Evolutionary conservation across 23 tunicate genomes (phyloP).

Genomic region (Trididemnum clinides): DNA sequence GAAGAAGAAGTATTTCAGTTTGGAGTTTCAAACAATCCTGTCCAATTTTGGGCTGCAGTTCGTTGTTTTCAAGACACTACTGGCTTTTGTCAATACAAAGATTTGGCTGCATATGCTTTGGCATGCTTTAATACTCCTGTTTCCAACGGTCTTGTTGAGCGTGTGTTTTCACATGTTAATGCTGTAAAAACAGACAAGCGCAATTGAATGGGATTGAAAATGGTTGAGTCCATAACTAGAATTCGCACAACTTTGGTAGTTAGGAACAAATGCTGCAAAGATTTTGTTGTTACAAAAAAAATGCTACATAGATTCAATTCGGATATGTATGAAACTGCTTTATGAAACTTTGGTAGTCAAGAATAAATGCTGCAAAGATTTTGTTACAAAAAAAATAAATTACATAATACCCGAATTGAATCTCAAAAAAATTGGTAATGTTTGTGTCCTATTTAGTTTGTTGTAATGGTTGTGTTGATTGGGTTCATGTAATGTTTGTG

Average conservation of each 20-base stretch:
- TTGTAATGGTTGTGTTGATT: no score
- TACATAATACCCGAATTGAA: no score
- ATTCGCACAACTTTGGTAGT: neutral
- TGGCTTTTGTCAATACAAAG: neutral
- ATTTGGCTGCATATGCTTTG: conserved; percentile 12
- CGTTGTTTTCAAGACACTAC: conserved; percentile 4
- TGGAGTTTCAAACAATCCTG: neutral
- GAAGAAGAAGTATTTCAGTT: conserved; percentile 20
- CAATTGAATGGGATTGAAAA: neutral
- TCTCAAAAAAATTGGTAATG: neutral
- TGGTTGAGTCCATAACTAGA: conserved; percentile 6
- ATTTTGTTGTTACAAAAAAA: neutral
- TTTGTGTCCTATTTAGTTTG: neutral
- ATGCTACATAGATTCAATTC: conserved; percentile 3
- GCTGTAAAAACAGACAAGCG: conserved; percentile 18
- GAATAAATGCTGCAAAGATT: neutral
- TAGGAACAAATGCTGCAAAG: conserved; percentile 19
- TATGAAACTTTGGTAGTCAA: no score
- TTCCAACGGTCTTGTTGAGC: conserved; percentile 15
- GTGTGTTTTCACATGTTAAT: conserved; percentile 22
- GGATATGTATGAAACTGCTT: conserved; percentile 12
- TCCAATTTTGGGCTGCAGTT: conserved; percentile 43
- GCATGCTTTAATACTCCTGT: conserved; percentile 27
- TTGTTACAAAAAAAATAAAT: neutral
- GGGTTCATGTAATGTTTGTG: neutral